A percentile compares a stretch with the other conserved stretches of the same genome.
phyloP scores from a whole-genome alignment of 2,888 invertebrate species.

The Elysia crispata region DNA sequence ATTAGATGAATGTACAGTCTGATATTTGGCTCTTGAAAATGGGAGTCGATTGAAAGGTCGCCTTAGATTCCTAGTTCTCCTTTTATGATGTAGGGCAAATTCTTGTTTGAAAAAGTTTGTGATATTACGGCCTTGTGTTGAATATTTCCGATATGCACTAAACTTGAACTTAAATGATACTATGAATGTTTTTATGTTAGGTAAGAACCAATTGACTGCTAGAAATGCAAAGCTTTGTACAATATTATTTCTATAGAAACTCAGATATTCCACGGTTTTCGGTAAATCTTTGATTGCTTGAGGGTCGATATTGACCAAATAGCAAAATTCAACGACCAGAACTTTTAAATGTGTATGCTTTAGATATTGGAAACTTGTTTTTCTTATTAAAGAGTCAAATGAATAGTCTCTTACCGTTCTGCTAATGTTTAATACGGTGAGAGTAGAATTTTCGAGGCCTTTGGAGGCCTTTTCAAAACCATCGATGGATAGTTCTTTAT shows the following conservation, averaged over 20 bases:
- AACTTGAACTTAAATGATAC: neutral
- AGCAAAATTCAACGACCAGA: neutral
- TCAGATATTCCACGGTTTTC: neutral
- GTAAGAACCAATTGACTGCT: neutral
- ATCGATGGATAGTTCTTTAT: neutral
- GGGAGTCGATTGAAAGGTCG: no score
- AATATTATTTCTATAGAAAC: neutral
- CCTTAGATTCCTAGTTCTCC: no score
- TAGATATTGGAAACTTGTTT: neutral
- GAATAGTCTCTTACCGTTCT: no score
- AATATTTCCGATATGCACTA: neutral
- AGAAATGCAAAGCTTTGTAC: neutral
- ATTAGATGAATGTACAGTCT: neutral
- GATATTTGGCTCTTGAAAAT: no score
- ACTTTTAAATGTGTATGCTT: neutral
- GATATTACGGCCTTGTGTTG: no score
- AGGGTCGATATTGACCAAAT: neutral
- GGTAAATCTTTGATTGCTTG: slow-evolving; percentile 1
- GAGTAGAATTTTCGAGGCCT: neutral
- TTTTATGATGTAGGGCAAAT: no score
- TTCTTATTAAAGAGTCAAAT: neutral
- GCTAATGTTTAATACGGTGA: neutral
- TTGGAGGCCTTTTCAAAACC: slow-evolving; percentile 1
- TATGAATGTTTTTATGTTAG: neutral
- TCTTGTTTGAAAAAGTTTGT: neutral